Evolutionary conservation across 2,888 invertebrate genomes (phyloP).

Genomic region (Eupithecia tripunctaria): DNA sequence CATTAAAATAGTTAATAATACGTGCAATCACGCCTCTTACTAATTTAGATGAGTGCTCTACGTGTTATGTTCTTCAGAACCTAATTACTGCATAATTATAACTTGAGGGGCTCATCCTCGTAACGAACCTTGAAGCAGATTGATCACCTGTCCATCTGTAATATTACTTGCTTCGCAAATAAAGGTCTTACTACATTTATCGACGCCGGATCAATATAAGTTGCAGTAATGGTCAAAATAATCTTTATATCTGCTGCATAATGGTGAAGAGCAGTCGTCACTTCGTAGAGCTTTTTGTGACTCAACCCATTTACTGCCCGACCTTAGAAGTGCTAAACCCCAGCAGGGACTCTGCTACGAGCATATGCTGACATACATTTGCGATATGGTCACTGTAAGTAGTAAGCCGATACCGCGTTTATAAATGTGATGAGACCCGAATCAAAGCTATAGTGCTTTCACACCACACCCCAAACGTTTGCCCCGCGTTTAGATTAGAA

Average conservation of each 20-base stretch:
- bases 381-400: neutral
- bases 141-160: constrained; percentile 34
- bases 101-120: constrained; percentile 20
- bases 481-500: constrained; percentile 68
- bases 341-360: neutral
- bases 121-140: constrained; percentile 36
- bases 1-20: neutral
- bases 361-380: neutral
- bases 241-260: neutral
- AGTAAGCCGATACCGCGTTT: neutral
- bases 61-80: constrained; percentile 14
- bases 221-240: neutral
- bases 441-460: constrained; percentile 56
- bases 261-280: neutral
- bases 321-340: neutral
- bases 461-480: constrained; percentile 54
- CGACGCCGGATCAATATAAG: neutral
- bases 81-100: constrained; percentile 25
- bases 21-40: constrained; percentile 16
- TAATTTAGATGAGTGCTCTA: constrained; percentile 13
- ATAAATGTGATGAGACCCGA: constrained; percentile 6
- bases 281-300: neutral
- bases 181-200: neutral
- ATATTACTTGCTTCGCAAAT: constrained; percentile 25
- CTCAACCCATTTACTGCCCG: neutral